phyloP scores from a whole-genome alignment of 1,140 invertebrate genomes.

The Galleria mellonella region DNA sequence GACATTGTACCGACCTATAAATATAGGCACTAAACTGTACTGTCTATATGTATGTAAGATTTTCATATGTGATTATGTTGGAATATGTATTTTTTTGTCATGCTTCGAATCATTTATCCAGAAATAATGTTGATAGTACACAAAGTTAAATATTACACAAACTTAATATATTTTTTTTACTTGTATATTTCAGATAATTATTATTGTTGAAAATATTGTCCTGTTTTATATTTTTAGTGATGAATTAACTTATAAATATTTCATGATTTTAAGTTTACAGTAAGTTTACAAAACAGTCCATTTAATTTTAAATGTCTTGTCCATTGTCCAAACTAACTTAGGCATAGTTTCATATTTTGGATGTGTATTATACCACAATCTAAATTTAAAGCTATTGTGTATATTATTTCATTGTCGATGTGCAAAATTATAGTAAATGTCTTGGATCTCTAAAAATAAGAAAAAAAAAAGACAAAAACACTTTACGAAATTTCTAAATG shows the following conservation, averaged over 20 bases:
- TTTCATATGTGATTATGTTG: background rate
- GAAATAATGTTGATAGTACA: constrained; percentile 47
- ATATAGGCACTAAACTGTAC: constrained; percentile 8
- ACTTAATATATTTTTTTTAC: constrained; percentile 67
- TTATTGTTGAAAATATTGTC: constrained; percentile 64
- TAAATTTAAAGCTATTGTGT: constrained; percentile 70
- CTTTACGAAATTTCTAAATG: constrained; percentile 74
- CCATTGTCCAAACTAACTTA: constrained; percentile 70
- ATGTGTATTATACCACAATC: constrained; percentile 68
- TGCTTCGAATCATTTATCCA: constrained; percentile 18
- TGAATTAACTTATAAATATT: constrained; percentile 52
- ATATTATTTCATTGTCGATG: constrained; percentile 71
- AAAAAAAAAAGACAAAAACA: constrained; percentile 70
- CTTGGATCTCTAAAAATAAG: constrained; percentile 72
- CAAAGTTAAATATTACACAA: constrained; percentile 54
- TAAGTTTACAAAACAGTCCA: constrained; percentile 51
- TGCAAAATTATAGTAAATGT: constrained; percentile 74
- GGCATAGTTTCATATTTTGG: constrained; percentile 70
- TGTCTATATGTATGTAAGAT: constrained; percentile 2
- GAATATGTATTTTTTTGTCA: background rate
- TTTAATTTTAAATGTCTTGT: constrained; percentile 59
- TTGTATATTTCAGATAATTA: constrained; percentile 70
- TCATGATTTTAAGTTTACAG: constrained; percentile 49
- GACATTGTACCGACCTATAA: constrained; percentile 2
- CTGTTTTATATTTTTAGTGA: constrained; percentile 63